Percentiles rank a stretch among this genome's conserved stretches.
Evolutionary conservation across 2,797 vertebrate genomes (phyloP).

Genomic region (Fistularia commersonii): DNA sequence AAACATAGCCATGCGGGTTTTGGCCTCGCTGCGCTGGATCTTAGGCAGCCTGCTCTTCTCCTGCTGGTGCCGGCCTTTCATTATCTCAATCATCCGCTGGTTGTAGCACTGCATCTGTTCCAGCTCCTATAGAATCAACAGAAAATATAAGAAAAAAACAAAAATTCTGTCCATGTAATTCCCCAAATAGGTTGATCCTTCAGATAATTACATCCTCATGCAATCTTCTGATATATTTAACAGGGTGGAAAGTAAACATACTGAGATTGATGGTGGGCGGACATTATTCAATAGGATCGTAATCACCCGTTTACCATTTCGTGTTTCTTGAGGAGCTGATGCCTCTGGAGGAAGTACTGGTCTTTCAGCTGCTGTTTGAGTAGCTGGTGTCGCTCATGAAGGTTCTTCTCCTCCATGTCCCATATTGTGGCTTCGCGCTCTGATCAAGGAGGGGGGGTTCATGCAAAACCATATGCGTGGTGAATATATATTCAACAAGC

Average conservation of each 20-base stretch:
- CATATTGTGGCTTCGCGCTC: constrained; percentile 86
- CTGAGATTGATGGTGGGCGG: no score
- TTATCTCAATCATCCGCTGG: constrained; percentile 90
- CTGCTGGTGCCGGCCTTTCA: constrained; percentile 86
- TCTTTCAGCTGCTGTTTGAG: constrained; percentile 96
- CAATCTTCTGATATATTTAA: no score
- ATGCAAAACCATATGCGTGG: not conserved
- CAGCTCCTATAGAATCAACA: constrained; percentile 76
- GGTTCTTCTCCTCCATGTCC: constrained; percentile 90
- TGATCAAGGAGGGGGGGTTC: constrained; percentile 39
- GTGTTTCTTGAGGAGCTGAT: constrained; percentile 90
- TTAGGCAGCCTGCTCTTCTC: constrained; percentile 89
- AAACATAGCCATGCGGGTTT: constrained; percentile 96
- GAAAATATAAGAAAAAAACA: not conserved
- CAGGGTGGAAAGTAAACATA: no score
- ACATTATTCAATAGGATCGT: no score
- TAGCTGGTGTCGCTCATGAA: constrained; percentile 90
- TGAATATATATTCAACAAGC: not conserved
- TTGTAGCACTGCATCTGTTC: constrained; percentile 98
- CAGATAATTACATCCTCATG: no score
- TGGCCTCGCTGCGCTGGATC: constrained; percentile 90
- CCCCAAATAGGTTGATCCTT: no score
- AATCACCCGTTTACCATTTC: constrained; percentile 81
- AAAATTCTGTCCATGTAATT: no score
- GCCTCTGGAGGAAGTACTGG: constrained; percentile 94